Base-by-base conservation (phyloP, 2,888 invertebrate species). In the Malthinus seriepunctatus region DNA sequence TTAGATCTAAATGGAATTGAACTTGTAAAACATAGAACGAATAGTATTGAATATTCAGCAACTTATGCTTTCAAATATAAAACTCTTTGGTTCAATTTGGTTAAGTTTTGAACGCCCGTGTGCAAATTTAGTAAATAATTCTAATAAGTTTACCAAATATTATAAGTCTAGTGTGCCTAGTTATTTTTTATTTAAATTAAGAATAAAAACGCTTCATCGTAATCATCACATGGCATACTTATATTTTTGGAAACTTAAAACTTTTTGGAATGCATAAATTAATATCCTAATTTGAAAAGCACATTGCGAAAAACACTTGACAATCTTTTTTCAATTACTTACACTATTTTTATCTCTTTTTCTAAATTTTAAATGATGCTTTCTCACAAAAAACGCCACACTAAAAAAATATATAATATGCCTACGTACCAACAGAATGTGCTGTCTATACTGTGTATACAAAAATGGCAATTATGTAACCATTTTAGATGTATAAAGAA, bases 1-100 rank as follows among this genome's bases (percentile, higher is more conserved):
- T 52, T 61, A 61, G 57, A 61, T 42, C 32, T 73, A 67, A 71
- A 71, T 72, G 73, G 73, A 73, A 73, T 73, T 72, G 72, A 72
- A 68, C 23, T 69, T 68, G 62, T 62, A 51, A n/a, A 51, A 53
- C 48, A 54, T 34, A 49, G 32, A 50, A 15, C 32, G 33, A 32
- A 32, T 33, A 14, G 32, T 33, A 34, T 47, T 33, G 47, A 32
- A 47, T 47, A 42, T 42, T 42, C 15, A 42, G 39, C 39, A 42
- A 42, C 39, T n/a, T 23, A 23, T 42, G 9, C 39, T 42, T 42
- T 14, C 23, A 12, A 15, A 23, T 9, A 42, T 42, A 14, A n/a
- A 39, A n/a, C 23, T 23, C 23, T 23, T 23, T 23, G 5, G 23
- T 23, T 23, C 23, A 23, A 23, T 23, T 23, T 23, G 23, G 35